Evolutionary conservation across 2,797 vertebrate genomes (phyloP), one percentile per base, ranked within the genome.

Genomic region (Gorsachius magnificus): DNA sequence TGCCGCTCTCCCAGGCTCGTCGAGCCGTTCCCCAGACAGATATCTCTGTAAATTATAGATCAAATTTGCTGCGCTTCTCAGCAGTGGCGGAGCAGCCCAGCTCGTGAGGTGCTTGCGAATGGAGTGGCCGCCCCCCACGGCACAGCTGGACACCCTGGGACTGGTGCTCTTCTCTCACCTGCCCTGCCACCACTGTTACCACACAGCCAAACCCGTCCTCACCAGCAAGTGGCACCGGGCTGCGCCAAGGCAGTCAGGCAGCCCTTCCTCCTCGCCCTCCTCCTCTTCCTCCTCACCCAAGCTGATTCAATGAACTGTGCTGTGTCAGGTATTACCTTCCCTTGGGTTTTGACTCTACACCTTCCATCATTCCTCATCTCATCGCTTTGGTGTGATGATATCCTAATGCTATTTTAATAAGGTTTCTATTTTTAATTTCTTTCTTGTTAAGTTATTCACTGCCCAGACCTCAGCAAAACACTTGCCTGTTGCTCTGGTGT

Each of bases 41-140:
- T 84, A 36, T 68, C 33, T 74, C 87, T 88, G 71, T 96, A 89
- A 97, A 96, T 96, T 94, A 97, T 89, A 89, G 82, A 95, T 96
- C 31, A 50, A 57, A 79, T 83, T 87, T 28, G 1, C 82, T 11
- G 25, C 2, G 13, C 82, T 93, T 91, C 75, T 82, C 89, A 64
- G 90, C 92, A 88, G 84, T 74, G 14, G 63, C 2, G 6, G 64
- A 96, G 90, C 96, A 71, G 90, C 9, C 0, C 13, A 90, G 79
- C 84, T 75, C 53, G 10, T 72, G 86, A 94, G 0, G 2, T 53
- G 88, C 86, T 71, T 88, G 88, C 1, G 60, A 80, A 94, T 80
- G 91, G 83, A 83, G 84, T 14, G 50, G 16, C 90, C 69, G 66
- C 86, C 41, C 77, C 83, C 29, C 24, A 33, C 1, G 16, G 77